Base-by-base conservation (phyloP, 2,888 invertebrate species). In the Pristionchus arcanus region DNA sequence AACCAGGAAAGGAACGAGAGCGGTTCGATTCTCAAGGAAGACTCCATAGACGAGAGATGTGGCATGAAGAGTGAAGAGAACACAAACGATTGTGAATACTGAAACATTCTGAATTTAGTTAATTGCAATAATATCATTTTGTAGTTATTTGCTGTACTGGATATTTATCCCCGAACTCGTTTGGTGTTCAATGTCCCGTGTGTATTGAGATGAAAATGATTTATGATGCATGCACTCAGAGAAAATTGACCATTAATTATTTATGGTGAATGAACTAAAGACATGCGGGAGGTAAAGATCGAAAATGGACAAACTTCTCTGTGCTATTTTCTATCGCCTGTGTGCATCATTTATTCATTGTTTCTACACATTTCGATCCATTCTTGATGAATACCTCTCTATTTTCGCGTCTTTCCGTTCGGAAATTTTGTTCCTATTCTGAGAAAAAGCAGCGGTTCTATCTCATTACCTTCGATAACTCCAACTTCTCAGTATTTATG, bases 1-100 rank as follows among this genome's bases (percentile, higher is more conserved):
- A 31, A 88, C 88, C 13, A 88, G 88, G 59, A 88, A 88, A n/a
- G 88, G 88, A 21, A 88, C 88, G 42, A 88, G 31, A 34, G 77
- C 55, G 7, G 63, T 42, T 53, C 88, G 49, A 55, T 74, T 71
- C 88, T 77, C 59, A 21, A 49, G 55, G 77, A 88, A 88, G n/a
- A 88, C 77, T n/a, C 88, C 88, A 34, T 77, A 88, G 34, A 88
- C 74, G 34, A 88, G 77, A 55, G 74, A 74, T 16, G 77, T 42
- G 34, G 71, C 49, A 59, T 88, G 88, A 25, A 88, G 55, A 42
- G 77, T 88, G 74, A 88, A 59, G 77, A 88, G 71, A n/a, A 77
- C 31, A 59, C 88, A 88, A 21, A 88, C 88, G 3, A 88, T 71
- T 5, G 77, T 71, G 55, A 77, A 74, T 16, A 88, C 88, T 88